Evolutionary conservation across 2,888 invertebrate genomes (phyloP), one percentile per base, ranked within the genome.

Genomic region (Drosophila buzzatii): DNA sequence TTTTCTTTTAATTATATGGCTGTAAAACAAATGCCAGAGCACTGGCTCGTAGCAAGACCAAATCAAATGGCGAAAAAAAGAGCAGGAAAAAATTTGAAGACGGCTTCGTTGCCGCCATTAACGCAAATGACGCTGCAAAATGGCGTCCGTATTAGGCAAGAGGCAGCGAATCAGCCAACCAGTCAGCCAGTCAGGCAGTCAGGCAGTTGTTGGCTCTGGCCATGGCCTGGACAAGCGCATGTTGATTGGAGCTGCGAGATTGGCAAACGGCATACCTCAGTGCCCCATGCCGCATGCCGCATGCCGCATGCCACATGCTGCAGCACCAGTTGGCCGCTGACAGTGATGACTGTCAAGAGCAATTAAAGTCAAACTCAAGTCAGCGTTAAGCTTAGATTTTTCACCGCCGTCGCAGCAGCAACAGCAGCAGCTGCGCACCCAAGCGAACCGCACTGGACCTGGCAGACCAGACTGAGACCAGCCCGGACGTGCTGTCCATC

Each of bases 301-400:
- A 60, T 62, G 42, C 66, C 53, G 35, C 20, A 41, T 33, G 33
- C 45, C 23, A 47, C 56, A 42, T 56, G 56, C 42, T 42, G 2
- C 56, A 65, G 41, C 63, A 37, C 63, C 65, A 57, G 59, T 52
- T 67, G 67, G 52, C 64, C 37, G 67, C 87, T 91, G 79, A 82
- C 77, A 85, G 82, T 89, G 90, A 91, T 91, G 92, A 91, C 90
- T 91, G 91, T 91, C 92, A 91, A 90, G 90, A 92, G 91, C 89
- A 91, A 91, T 91, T 91, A 91, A 91, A 92, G 89, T 86, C 92
- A 89, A 90, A 92, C 90, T 90, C 77, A 70, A 89, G 85, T 89
- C 88, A 82, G 81, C 70, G 76, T 56, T 58, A 73, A 63, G 74
- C 85, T 86, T 86, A 87, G 85, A 86, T 86, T 89, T 86, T 89